Evolutionary conservation across 2,113 vertebrate genomes (phyloP).

Genomic region (Pangasianodon gigas): DNA sequence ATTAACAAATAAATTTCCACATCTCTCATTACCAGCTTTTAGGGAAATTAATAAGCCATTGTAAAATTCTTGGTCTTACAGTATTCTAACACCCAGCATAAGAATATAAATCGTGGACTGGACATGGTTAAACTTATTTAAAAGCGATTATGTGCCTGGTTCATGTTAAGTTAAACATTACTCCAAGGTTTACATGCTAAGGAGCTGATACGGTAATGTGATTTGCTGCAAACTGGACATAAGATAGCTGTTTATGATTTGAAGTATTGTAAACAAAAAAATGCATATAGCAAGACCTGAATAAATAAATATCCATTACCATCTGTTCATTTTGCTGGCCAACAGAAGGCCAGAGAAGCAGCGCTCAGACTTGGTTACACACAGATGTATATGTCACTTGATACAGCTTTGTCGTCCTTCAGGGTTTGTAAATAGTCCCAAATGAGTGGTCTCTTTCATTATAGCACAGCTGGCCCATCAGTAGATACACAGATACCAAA

Average conservation of each 20-base stretch:
- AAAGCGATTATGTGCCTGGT: background rate
- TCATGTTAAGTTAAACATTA: background rate
- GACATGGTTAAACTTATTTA: background rate
- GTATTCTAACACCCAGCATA: background rate
- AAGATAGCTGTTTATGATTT: background rate
- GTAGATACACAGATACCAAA: slow-evolving; percentile 31
- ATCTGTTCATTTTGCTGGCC: background rate
- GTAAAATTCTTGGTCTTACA: background rate
- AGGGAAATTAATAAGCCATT: background rate
- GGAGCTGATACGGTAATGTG: background rate
- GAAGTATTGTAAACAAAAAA: slow-evolving; percentile 19
- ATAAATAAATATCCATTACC: slow-evolving; percentile 45
- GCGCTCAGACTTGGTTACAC: slow-evolving; percentile 26
- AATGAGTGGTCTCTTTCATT: slow-evolving; percentile 37
- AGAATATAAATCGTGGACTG: background rate
- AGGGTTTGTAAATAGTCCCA: slow-evolving; percentile 36
- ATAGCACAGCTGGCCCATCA: slow-evolving; percentile 6
- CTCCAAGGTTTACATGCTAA: slow-evolving; percentile 1
- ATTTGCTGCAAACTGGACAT: slow-evolving; percentile 3
- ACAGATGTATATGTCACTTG: slow-evolving; percentile 46
- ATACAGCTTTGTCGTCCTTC: slow-evolving; percentile 17
- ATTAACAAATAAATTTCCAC: background rate
- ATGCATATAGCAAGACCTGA: slow-evolving; percentile 19
- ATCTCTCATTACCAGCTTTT: background rate
- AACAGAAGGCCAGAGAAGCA: slow-evolving; percentile 33